Conservation (phyloP, 2,113 vertebrate genomes). For the Podarcis muralis region DNA sequence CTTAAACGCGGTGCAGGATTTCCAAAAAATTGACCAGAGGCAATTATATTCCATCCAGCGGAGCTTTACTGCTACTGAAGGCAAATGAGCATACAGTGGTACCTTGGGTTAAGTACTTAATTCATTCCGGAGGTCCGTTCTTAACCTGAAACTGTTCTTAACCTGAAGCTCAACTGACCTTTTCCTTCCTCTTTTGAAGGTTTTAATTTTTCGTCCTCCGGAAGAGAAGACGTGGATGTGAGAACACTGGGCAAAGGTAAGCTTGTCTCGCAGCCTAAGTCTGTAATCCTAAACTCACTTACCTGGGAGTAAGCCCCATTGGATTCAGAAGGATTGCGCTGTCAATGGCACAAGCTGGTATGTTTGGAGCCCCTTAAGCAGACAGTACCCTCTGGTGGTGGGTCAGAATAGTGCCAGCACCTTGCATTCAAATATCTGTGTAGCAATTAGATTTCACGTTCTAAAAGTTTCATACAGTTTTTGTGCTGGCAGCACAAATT, state of each 20-base stretch:
- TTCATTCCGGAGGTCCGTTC: too few species aligned
- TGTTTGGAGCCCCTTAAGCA: background rate
- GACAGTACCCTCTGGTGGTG: background rate
- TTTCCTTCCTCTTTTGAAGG: conserved; percentile 74
- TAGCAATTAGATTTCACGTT: background rate
- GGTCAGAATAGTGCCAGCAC: background rate
- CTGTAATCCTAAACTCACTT: too few species aligned
- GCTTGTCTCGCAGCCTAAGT: conserved; percentile 15
- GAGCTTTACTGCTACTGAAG: too few species aligned
- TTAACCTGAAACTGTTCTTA: too few species aligned
- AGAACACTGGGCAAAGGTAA: conserved; percentile 96
- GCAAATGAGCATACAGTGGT: too few species aligned
- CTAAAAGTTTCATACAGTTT: background rate
- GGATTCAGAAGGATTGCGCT: too few species aligned
- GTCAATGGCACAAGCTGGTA: too few species aligned
- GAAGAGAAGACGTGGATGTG: conserved; percentile 97
- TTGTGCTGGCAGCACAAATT: background rate
- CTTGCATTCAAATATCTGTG: background rate
- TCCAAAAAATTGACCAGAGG: too few species aligned
- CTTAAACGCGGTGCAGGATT: too few species aligned
- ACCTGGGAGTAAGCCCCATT: too few species aligned
- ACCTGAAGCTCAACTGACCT: background rate
- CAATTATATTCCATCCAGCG: too few species aligned
- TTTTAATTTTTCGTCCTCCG: conserved; percentile 98
- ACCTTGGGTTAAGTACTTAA: too few species aligned